These are phyloP conservation scores for Luscinia megarhynchos DNA, from an alignment of 2,797 vertebrate genomes.

Conservation along the genomic window DNA sequence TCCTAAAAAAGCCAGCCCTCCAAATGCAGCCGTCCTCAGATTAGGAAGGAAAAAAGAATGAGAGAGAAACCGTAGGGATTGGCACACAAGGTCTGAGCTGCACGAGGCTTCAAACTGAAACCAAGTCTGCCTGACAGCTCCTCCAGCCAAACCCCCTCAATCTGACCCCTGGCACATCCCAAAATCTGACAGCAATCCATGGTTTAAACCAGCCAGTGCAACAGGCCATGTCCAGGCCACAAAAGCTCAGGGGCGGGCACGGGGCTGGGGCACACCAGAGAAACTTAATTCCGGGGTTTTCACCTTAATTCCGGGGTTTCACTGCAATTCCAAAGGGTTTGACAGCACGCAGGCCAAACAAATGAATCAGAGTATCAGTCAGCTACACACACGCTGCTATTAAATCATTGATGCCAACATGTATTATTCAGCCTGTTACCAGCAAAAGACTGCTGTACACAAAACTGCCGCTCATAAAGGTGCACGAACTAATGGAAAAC, in stretches of 20 bases:
- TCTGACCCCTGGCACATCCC: background rate
- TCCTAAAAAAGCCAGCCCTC: background rate
- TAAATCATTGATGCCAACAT: background rate
- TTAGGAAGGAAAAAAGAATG: fast-evolving
- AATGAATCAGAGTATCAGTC: too few species aligned
- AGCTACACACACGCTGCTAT: background rate
- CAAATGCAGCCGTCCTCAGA: background rate
- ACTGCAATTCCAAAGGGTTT: background rate
- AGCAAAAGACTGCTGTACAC: fast-evolving
- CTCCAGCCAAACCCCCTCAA: fast-evolving
- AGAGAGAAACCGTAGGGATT: fast-evolving
- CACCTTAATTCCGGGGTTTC: background rate
- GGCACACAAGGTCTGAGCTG: background rate
- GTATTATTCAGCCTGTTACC: background rate
- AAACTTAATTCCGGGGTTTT: background rate
- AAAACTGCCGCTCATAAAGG: background rate
- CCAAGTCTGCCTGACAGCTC: background rate
- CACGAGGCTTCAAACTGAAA: background rate
- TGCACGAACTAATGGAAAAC: fast-evolving
- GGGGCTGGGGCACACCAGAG: background rate
- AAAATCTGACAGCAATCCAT: background rate
- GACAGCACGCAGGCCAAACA: background rate
- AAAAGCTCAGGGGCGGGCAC: background rate
- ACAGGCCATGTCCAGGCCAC: too few species aligned
- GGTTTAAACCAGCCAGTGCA: background rate